phyloP scores from a whole-genome alignment of 2,797 vertebrate genomes.

The Catharus ustulatus region DNA sequence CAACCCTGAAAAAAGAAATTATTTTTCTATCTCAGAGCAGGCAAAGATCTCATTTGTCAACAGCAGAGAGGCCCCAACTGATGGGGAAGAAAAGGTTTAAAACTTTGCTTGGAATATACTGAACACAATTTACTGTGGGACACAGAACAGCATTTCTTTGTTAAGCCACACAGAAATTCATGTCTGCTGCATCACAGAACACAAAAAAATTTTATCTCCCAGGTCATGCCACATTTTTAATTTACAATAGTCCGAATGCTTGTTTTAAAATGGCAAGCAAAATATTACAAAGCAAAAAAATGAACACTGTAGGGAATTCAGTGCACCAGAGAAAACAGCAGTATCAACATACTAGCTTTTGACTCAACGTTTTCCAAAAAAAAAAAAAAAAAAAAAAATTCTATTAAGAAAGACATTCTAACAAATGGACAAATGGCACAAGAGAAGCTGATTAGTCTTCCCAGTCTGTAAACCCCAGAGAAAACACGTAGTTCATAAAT shows the following conservation, averaged over 20 bases:
- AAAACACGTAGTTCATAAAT: neutral
- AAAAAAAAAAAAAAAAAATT: neutral
- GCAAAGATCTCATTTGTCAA: neutral
- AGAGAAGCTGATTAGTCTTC: neutral
- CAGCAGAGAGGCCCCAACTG: neutral
- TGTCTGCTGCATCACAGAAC: neutral
- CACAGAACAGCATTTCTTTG: neutral
- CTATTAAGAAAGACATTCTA: neutral
- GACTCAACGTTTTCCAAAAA: neutral
- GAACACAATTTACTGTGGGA: neutral
- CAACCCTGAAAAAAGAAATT: neutral
- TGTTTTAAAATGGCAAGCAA: neutral
- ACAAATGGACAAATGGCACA: neutral
- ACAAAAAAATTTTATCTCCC: neutral
- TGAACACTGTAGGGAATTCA: neutral
- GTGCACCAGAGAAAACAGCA: fast-evolving
- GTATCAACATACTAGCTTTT: neutral
- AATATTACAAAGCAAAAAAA: neutral
- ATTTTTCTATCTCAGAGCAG: neutral
- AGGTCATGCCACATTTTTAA: neutral
- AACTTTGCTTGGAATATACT: neutral
- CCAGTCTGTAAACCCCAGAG: neutral
- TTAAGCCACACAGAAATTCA: neutral
- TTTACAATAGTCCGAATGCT: neutral
- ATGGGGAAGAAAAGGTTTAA: neutral